Evolutionary conservation across 2,797 vertebrate species (phyloP).

Genomic region (Rhinoraja longicauda): DNA sequence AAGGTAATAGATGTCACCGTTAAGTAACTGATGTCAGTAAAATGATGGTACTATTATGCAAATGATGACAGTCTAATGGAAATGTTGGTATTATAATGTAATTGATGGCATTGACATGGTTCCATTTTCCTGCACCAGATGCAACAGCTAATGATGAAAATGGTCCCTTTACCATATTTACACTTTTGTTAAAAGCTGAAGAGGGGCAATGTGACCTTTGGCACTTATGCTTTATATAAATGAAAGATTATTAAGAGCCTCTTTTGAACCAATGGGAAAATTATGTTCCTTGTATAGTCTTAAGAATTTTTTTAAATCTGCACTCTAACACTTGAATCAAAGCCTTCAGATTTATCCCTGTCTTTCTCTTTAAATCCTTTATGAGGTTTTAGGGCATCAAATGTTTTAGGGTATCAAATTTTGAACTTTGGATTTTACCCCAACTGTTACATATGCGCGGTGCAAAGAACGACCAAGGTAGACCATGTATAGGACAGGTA

Average conservation of each 20-base stretch:
- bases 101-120: background rate
- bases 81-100: background rate
- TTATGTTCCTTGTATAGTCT: background rate
- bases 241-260: background rate
- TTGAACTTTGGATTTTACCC: background rate
- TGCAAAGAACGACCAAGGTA: no score
- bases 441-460: background rate
- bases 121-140: background rate
- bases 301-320: no score
- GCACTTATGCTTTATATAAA: background rate
- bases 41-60: background rate
- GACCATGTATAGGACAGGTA: no score
- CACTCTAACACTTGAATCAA: background rate
- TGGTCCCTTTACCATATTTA: background rate
- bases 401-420: background rate
- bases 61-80: background rate
- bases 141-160: background rate
- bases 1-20: background rate
- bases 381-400: background rate
- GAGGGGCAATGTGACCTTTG: background rate
- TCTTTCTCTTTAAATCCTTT: background rate
- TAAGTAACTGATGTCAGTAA: background rate
- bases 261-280: background rate
- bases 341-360: background rate
- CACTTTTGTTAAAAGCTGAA: background rate